phyloP scores from a whole-genome alignment of 2,888 invertebrate species.

The Tinea pellionella region DNA sequence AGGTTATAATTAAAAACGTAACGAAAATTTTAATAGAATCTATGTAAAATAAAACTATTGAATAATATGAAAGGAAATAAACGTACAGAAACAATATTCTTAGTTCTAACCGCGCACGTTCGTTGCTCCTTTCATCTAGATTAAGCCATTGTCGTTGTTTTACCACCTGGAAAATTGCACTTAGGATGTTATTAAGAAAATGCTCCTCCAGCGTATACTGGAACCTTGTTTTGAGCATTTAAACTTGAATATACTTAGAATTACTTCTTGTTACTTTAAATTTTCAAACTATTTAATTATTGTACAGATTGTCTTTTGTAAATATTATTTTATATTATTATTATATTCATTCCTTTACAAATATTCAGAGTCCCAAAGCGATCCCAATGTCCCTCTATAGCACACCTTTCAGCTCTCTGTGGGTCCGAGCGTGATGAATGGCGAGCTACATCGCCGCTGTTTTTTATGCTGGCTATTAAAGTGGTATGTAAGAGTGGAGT shows the following conservation, averaged over 20 bases:
- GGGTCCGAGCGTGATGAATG: too few relatives aligned
- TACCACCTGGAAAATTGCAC: conserved; percentile 14
- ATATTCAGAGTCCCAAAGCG: too few relatives aligned
- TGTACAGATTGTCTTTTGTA: too few relatives aligned
- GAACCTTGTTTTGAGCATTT: not conserved
- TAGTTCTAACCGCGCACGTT: not conserved
- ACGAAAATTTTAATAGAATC: not conserved
- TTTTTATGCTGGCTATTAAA: too few relatives aligned
- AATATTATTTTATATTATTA: too few relatives aligned
- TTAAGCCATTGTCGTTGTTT: conserved; percentile 13
- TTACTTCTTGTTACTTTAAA: not conserved
- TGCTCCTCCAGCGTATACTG: conserved; percentile 2
- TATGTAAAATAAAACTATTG: not conserved
- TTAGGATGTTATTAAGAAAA: conserved; percentile 13
- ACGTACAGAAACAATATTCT: not conserved
- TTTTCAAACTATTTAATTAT: too few relatives aligned
- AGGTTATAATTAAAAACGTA: too few relatives aligned
- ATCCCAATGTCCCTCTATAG: too few relatives aligned
- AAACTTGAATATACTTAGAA: not conserved
- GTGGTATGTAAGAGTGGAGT: too few relatives aligned
- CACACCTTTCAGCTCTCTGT: too few relatives aligned
- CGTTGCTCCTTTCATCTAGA: conserved; percentile 7
- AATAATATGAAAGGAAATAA: not conserved
- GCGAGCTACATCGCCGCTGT: too few relatives aligned
- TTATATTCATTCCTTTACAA: too few relatives aligned